Evolutionary conservation across 2,113 vertebrate genomes (phyloP), one percentile per base, ranked within the genome.

Genomic region (Lampris incognitus): DNA sequence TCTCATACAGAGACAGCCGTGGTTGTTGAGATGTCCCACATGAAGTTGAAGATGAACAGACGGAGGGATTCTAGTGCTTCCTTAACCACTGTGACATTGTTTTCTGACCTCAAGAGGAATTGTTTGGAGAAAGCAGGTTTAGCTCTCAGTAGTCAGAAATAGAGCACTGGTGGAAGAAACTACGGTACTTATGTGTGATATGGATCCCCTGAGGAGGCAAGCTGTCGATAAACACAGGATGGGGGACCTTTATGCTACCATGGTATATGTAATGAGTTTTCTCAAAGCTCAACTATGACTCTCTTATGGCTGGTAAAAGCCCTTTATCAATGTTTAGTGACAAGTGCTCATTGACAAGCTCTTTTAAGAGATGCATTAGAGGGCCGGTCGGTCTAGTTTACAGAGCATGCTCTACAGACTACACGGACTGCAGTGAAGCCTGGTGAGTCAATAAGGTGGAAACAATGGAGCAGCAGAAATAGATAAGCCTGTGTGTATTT

Each of bases 301-400:
- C 66, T 60, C 46, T 24, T 62, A 0, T 1, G 52, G 49, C 9
- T 70, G 65, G 69, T 86, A 76, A 86, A 86, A 77, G 41, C 73
- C 74, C 3, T 77, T 78, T 4, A 40, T 70, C 75, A 63, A 67
- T 72, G 65, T 6, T 66, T 0, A 36, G 57, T 40, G 63, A 40
- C 57, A 60, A 55, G n/a, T 4, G 9, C 61, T 61, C n/a, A 24
- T 78, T 76, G 69, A 65, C 73, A 66, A 51, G 71, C 71, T 69
- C 61, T 75, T 76, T 73, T 51, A 41, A 10, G 44, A 59, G 72
- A 10, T 44, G 61, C 89, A 82, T 91, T 83, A 86, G 81, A 76
- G 62, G 66, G 49, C 44, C 68, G 4, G 64, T 80, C 54, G 39
- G 65, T 9, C 49, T 61, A 5, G n/a, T 85, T 80, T 72, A 62